These are phyloP conservation scores for Atta colombica DNA, from an alignment of 1,140 invertebrate species.

Conservation along the genomic window DNA sequence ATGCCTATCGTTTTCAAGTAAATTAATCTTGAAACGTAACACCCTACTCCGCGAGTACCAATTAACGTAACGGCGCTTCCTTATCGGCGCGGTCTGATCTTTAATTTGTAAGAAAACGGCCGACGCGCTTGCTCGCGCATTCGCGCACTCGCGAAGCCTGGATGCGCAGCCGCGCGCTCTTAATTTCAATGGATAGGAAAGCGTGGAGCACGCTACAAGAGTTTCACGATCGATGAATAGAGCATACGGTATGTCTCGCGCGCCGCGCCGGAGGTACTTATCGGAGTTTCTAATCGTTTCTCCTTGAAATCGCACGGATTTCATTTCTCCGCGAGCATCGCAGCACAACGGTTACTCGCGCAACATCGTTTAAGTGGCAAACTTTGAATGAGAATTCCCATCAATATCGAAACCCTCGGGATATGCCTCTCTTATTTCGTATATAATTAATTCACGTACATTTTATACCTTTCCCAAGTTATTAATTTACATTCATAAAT, in stretches of 20 bases:
- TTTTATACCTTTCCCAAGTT: background rate
- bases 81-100: slow-evolving; percentile 64
- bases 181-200: slow-evolving; percentile 59
- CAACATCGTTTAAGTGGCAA: background rate
- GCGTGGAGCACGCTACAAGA: slow-evolving; percentile 12
- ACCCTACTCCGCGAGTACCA: slow-evolving; percentile 56
- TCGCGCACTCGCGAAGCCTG: slow-evolving; percentile 18
- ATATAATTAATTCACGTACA: background rate
- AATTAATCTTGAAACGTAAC: slow-evolving; percentile 71
- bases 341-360: background rate
- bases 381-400: background rate
- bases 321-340: slow-evolving; percentile 24
- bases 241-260: slow-evolving; percentile 12
- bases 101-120: slow-evolving; percentile 53
- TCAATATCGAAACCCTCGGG: background rate
- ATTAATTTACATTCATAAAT: background rate
- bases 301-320: slow-evolving; percentile 2
- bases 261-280: background rate
- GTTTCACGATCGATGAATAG: slow-evolving; percentile 39
- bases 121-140: slow-evolving; percentile 6
- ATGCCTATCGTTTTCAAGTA: slow-evolving; percentile 72
- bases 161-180: slow-evolving; percentile 46
- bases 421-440: background rate
- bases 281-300: slow-evolving; percentile 42
- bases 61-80: slow-evolving; percentile 72